Conservation (phyloP, 1,140 invertebrate species). For the Lucilia sericata region DNA sequence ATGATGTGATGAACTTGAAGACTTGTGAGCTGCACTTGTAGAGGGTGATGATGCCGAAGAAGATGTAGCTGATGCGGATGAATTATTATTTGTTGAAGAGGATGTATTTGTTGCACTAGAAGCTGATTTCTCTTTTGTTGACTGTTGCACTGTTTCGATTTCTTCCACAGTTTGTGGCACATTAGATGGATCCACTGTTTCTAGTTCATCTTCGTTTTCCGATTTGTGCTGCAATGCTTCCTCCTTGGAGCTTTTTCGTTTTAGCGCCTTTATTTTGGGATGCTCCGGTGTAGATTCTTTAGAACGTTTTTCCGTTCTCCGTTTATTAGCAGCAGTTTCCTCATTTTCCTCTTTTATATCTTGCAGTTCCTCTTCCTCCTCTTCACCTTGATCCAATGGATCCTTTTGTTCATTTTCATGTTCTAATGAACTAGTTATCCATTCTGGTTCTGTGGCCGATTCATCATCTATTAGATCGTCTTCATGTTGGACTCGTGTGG, state of each 20-base stretch:
- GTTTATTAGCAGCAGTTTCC: conserved; percentile 47
- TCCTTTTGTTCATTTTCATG: conserved; percentile 31
- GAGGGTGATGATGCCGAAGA: not conserved
- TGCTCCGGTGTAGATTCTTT: conserved; percentile 9
- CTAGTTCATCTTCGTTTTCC: not conserved
- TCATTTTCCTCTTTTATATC: conserved; percentile 21
- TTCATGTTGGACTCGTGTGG: conserved; percentile 50
- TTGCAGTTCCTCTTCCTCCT: conserved; percentile 28
- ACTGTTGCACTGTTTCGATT: conserved; percentile 62
- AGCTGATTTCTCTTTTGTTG: conserved; percentile 42
- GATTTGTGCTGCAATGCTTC: not conserved
- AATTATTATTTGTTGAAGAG: not conserved
- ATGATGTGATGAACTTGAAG: conserved; percentile 7
- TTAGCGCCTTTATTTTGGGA: not conserved
- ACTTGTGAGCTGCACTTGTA: not conserved
- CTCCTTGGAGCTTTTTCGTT: conserved; percentile 29
- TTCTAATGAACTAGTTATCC: conserved; percentile 47
- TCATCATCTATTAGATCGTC: conserved; percentile 37
- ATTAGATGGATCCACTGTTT: not conserved
- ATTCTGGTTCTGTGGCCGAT: conserved; percentile 44
- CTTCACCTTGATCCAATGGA: not conserved
- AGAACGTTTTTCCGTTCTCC: conserved; percentile 12
- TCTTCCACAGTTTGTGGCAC: conserved; percentile 62
- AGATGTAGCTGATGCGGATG: not conserved
- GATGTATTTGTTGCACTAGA: conserved; percentile 1